These are phyloP conservation scores for Gallinago solitaria DNA, from an alignment of 2,797 vertebrate species.

Conservation along the genomic window DNA sequence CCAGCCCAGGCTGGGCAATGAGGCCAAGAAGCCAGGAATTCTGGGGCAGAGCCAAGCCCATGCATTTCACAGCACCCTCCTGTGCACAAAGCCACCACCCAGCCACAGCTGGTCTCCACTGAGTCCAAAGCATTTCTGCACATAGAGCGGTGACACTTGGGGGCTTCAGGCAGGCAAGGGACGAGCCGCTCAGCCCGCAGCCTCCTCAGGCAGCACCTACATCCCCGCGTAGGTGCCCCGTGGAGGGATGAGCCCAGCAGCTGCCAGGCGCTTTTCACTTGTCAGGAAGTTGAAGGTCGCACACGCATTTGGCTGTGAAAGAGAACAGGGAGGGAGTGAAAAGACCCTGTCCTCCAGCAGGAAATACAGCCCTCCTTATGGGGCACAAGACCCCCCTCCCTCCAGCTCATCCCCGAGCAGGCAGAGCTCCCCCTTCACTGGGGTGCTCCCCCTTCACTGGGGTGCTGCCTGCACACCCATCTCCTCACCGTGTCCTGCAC, in stretches of 20 bases:
- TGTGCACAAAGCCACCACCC: background rate
- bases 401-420: accelerated
- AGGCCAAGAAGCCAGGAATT: background rate
- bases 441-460: too few species aligned
- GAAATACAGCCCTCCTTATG: background rate
- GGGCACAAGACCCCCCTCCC: accelerated
- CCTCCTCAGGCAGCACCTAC: background rate
- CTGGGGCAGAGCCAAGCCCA: background rate
- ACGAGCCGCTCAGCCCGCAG: background rate
- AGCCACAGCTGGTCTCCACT: background rate
- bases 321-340: background rate
- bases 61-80: background rate
- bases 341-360: background rate
- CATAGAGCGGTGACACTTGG: accelerated
- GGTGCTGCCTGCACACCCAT: background rate
- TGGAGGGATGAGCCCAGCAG: constrained; percentile 91
- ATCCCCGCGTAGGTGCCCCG: background rate
- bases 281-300: constrained; percentile 95
- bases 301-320: constrained; percentile 89
- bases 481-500: constrained; percentile 92
- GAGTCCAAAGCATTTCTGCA: accelerated
- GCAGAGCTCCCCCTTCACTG: background rate
- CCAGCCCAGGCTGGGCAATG: background rate
- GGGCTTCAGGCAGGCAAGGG: background rate
- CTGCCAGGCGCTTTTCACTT: constrained; percentile 82